Conservation (phyloP, 1,140 invertebrate species). For the Pararge aegeria region DNA sequence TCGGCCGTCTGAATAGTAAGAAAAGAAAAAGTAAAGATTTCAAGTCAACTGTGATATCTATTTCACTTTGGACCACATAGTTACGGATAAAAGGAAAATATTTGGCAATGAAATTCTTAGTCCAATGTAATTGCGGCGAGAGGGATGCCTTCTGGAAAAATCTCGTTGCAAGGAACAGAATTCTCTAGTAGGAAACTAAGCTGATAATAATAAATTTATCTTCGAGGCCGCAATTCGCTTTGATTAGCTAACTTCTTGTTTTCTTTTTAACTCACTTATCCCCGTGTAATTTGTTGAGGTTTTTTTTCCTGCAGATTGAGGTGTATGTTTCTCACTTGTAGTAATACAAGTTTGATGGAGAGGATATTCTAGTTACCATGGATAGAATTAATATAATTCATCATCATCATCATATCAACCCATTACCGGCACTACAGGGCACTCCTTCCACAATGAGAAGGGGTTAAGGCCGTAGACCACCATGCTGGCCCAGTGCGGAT, state of each 20-base stretch:
- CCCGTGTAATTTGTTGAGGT: slow-evolving; percentile 3
- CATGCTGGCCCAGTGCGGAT: too few species aligned
- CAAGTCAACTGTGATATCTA: slow-evolving; percentile 3
- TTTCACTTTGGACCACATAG: slow-evolving; percentile 30
- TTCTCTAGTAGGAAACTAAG: slow-evolving; percentile 37
- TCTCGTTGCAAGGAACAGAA: slow-evolving; percentile 25
- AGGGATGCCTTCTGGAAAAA: slow-evolving; percentile 34
- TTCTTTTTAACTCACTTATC: slow-evolving; percentile 27
- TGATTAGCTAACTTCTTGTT: slow-evolving; percentile 37
- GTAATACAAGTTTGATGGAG: neutral
- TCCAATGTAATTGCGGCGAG: slow-evolving; percentile 54
- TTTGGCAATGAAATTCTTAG: slow-evolving; percentile 67
- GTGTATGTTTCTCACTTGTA: neutral
- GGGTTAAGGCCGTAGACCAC: too few species aligned
- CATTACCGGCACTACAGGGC: too few species aligned
- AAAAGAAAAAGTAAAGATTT: neutral
- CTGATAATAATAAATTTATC: slow-evolving; percentile 40
- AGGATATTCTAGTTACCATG: too few species aligned
- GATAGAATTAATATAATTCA: too few species aligned
- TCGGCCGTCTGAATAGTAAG: too few species aligned
- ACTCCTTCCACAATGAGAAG: too few species aligned
- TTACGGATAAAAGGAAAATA: slow-evolving; percentile 59
- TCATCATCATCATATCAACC: too few species aligned
- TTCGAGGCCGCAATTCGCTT: slow-evolving; percentile 25
- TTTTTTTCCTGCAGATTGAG: neutral